Evolutionary conservation across 2,113 vertebrate species (phyloP).

Genomic region (Tapirus terrestris): DNA sequence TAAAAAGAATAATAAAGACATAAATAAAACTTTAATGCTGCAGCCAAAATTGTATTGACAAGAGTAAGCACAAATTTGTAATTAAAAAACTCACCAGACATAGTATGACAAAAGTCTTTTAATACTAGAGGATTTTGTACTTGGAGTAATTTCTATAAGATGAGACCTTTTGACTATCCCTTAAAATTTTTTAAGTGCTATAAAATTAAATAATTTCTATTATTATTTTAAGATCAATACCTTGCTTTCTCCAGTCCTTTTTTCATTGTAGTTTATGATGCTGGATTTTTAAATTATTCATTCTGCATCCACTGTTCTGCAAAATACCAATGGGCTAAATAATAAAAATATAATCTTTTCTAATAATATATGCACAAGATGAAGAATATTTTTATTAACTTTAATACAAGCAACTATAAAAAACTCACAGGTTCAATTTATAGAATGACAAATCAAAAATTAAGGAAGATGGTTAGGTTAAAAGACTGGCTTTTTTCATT

Average conservation of each 20-base stretch:
- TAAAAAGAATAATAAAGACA: too few species aligned
- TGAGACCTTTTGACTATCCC: background rate
- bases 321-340: background rate
- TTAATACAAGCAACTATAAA: background rate
- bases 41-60: too few species aligned
- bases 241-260: background rate
- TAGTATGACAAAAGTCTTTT: background rate
- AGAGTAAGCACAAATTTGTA: background rate
- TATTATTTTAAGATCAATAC: background rate
- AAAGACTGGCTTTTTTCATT: background rate
- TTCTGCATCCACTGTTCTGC: background rate
- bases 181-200: background rate
- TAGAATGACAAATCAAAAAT: background rate
- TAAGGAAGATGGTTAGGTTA: background rate
- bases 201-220: background rate
- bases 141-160: background rate
- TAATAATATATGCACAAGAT: background rate
- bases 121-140: background rate
- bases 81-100: background rate
- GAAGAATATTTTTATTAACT: background rate
- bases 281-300: background rate
- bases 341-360: background rate
- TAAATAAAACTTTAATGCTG: too few species aligned
- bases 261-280: background rate
- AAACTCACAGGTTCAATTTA: background rate